phyloP scores from a whole-genome alignment of 1,140 invertebrate genomes.

The Drosophila persimilis region DNA sequence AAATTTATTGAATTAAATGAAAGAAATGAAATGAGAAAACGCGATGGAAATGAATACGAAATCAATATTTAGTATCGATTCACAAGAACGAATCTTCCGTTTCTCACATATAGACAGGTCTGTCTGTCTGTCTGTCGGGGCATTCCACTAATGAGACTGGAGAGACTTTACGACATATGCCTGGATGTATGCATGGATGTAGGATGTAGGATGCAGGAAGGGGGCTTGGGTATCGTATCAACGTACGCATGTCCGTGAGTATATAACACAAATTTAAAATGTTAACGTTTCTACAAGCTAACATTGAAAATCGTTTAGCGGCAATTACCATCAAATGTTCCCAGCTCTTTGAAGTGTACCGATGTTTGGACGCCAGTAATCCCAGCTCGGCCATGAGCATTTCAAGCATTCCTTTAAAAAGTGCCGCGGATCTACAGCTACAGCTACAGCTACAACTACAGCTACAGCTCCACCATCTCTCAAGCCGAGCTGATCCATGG shows the following conservation, averaged over 20 bases:
- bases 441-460: slow-evolving; percentile 30
- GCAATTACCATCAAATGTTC: slow-evolving; percentile 79
- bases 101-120: slow-evolving; percentile 23
- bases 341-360: slow-evolving; percentile 69
- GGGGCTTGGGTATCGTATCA: slow-evolving; percentile 30
- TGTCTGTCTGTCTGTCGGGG: background rate
- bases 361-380: slow-evolving; percentile 80
- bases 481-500: too few relatives aligned
- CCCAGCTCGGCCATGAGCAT: slow-evolving; percentile 73
- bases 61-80: too few relatives aligned
- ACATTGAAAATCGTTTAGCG: slow-evolving; percentile 81
- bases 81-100: slow-evolving; percentile 23
- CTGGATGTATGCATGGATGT: slow-evolving; percentile 24
- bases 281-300: slow-evolving; percentile 79
- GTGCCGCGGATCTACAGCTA: slow-evolving; percentile 57
- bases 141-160: slow-evolving; percentile 45
- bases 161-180: slow-evolving; percentile 19
- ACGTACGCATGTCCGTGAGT: slow-evolving; percentile 69
- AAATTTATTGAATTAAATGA: too few relatives aligned
- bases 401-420: slow-evolving; percentile 73
- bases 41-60: too few relatives aligned
- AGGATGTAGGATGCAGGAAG: background rate
- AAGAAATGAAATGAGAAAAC: too few relatives aligned
- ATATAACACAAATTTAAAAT: slow-evolving; percentile 81
- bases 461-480: slow-evolving; percentile 18